Conservation (phyloP, 2,888 invertebrate genomes). For the Drosophila fulvimacula region DNA sequence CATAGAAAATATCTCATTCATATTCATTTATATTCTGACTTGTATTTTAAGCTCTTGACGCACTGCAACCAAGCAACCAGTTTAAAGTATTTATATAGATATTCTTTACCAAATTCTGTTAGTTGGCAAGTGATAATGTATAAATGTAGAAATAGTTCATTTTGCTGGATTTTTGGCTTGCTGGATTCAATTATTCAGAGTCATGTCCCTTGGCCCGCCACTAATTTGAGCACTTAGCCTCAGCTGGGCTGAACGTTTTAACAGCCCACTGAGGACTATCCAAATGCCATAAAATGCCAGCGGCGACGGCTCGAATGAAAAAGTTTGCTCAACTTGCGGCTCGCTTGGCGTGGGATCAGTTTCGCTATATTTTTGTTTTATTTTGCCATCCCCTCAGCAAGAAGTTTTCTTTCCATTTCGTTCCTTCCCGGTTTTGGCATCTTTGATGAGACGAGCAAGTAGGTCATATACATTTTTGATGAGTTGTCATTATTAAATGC, state of each 20-base stretch:
- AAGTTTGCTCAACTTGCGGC: slow-evolving; percentile 58
- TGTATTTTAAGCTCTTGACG: no score
- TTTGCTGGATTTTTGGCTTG: slow-evolving; percentile 12
- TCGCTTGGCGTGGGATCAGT: slow-evolving; percentile 38
- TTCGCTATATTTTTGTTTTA: slow-evolving; percentile 38
- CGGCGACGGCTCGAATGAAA: slow-evolving; percentile 42
- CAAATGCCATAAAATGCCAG: slow-evolving; percentile 69
- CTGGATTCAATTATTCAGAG: slow-evolving; percentile 48
- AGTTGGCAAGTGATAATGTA: no score
- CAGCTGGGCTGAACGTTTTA: slow-evolving; percentile 52
- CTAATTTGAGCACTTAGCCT: slow-evolving; percentile 69
- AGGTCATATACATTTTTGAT: slow-evolving; percentile 83
- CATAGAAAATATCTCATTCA: no score
- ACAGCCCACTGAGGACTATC: slow-evolving; percentile 42
- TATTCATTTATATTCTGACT: no score
- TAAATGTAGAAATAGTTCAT: neutral
- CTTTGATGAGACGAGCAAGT: slow-evolving; percentile 67
- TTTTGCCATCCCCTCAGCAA: slow-evolving; percentile 1
- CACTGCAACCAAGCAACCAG: no score
- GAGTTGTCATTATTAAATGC: slow-evolving; percentile 81
- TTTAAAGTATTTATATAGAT: no score
- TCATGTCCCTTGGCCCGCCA: slow-evolving; percentile 36
- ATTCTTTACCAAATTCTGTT: no score
- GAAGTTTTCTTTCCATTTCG: slow-evolving; percentile 21
- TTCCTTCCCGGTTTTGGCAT: slow-evolving; percentile 42